These are phyloP conservation scores for Amphiprion ocellaris DNA, from an alignment of 2,113 vertebrate species.

Conservation along the genomic window DNA sequence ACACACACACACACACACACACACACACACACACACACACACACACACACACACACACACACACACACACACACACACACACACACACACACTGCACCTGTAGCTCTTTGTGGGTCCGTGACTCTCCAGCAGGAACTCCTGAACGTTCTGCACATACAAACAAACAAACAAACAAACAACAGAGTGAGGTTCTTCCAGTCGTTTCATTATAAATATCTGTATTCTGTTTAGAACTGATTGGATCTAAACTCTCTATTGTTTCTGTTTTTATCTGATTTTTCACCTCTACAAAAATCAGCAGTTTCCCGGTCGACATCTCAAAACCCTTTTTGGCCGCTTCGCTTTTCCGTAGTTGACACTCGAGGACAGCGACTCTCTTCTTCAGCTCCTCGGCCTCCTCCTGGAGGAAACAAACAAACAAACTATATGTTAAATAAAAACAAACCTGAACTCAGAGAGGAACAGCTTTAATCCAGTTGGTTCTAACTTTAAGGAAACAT, in stretches of 20 bases:
- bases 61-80: slow-evolving; percentile 38
- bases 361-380: slow-evolving; percentile 90
- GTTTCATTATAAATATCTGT: too few species aligned
- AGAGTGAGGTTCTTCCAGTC: too few species aligned
- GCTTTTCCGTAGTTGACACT: slow-evolving; percentile 93
- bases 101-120: slow-evolving; percentile 81
- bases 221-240: too few species aligned
- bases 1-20: not conserved
- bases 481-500: too few species aligned
- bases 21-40: slow-evolving; percentile 17
- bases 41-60: slow-evolving; percentile 42
- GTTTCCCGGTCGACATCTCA: slow-evolving; percentile 90
- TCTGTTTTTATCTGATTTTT: not conserved
- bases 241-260: too few species aligned
- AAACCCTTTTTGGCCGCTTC: slow-evolving; percentile 89
- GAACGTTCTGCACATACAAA: slow-evolving; percentile 84
- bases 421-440: too few species aligned
- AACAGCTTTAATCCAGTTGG: too few species aligned
- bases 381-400: slow-evolving; percentile 89
- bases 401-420: slow-evolving; percentile 65
- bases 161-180: not conserved
- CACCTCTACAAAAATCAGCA: slow-evolving; percentile 95
- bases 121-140: slow-evolving; percentile 88
- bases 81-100: slow-evolving; percentile 82
- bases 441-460: too few species aligned